Conservation (phyloP, 1,140 invertebrate genomes). For the Popillia japonica region DNA sequence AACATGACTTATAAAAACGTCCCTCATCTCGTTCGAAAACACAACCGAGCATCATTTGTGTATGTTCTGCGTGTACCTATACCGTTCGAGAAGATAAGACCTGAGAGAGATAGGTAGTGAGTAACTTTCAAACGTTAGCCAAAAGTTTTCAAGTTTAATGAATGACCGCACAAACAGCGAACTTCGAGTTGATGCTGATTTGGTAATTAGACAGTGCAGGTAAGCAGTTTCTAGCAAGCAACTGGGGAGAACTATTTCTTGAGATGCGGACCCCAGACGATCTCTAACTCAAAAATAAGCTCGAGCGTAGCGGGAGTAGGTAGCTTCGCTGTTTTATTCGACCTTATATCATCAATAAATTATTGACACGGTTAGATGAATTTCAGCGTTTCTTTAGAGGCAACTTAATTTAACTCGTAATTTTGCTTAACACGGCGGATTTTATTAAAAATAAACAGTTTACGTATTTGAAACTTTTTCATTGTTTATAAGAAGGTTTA, state of each 20-base stretch:
- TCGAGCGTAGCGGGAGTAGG: neutral
- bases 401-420: too few relatives aligned
- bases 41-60: constrained; percentile 18
- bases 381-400: too few relatives aligned
- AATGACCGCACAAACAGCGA: constrained; percentile 48
- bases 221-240: constrained; percentile 43
- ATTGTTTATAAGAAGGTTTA: too few relatives aligned
- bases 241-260: constrained; percentile 11
- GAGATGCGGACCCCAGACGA: neutral
- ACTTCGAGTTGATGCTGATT: constrained; percentile 55
- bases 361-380: neutral
- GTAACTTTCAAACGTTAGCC: constrained; percentile 24
- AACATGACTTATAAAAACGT: constrained; percentile 6
- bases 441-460: too few relatives aligned
- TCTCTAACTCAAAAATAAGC: constrained; percentile 26
- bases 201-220: constrained; percentile 52
- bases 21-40: too few relatives aligned
- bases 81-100: neutral
- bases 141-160: constrained; percentile 44
- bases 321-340: neutral
- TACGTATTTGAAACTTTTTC: too few relatives aligned
- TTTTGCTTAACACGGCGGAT: too few relatives aligned
- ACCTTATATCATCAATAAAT: constrained; percentile 4
- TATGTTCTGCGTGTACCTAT: constrained; percentile 17
- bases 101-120: neutral